Percentiles rank a stretch among this genome's conserved stretches.
Conservation (phyloP, 2,797 vertebrate species). For the Zenarchopterus dispar region DNA sequence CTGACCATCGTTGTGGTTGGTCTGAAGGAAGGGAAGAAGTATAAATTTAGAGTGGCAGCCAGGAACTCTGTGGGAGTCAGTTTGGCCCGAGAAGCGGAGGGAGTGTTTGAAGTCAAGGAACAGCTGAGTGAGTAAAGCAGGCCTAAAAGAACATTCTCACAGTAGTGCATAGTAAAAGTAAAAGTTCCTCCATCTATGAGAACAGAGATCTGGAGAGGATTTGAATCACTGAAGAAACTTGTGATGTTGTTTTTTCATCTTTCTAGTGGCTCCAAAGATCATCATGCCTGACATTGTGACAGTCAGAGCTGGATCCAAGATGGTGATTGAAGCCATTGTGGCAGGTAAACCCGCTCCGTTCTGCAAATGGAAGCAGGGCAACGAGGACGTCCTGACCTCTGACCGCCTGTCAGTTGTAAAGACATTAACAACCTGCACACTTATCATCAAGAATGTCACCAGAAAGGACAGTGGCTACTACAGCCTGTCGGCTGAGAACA, state of each 20-base stretch:
- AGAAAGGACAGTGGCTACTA: conserved; percentile 95
- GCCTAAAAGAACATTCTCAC: neutral
- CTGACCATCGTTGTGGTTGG: conserved; percentile 95
- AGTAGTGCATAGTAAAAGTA: neutral
- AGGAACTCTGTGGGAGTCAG: conserved; percentile 94
- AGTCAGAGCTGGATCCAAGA: conserved; percentile 93
- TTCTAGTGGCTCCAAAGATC: conserved; percentile 92
- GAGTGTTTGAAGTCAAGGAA: conserved; percentile 95
- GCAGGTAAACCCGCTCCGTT: conserved; percentile 92
- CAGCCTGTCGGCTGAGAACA: conserved; percentile 94
- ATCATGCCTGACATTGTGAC: conserved; percentile 92
- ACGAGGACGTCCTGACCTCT: conserved; percentile 89
- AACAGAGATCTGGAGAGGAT: neutral
- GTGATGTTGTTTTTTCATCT: conserved; percentile 6
- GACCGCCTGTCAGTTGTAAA: conserved; percentile 92
- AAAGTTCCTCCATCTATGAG: neutral
- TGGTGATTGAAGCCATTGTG: conserved; percentile 92
- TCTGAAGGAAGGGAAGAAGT: conserved; percentile 95
- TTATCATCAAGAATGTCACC: conserved; percentile 92
- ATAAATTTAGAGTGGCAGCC: conserved; percentile 95
- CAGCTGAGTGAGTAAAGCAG: conserved; percentile 90
- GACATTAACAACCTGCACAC: conserved; percentile 84
- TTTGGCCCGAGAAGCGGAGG: conserved; percentile 92
- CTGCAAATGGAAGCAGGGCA: conserved; percentile 93
- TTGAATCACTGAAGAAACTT: neutral